These are phyloP conservation scores for Varecia variegata DNA, from an alignment of 2,797 vertebrate genomes.

Conservation along the genomic window DNA sequence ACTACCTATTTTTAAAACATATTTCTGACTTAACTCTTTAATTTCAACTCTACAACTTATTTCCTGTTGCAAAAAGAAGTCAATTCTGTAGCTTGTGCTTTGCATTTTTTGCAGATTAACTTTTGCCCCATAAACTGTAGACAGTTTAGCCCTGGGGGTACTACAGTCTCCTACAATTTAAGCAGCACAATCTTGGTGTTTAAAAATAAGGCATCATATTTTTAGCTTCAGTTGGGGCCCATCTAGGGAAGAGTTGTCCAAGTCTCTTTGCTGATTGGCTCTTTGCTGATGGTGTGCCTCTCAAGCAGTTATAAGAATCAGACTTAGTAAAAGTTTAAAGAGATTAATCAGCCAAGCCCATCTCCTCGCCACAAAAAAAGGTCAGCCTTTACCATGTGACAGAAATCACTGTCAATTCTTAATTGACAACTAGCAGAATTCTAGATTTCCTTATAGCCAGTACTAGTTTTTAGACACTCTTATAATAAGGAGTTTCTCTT, in stretches of 20 bases:
- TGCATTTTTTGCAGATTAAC: not conserved
- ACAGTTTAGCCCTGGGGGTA: not conserved
- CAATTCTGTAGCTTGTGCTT: not conserved
- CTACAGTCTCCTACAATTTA: not conserved
- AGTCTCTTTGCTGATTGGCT: not conserved
- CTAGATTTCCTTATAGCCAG: not conserved
- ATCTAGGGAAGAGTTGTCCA: not conserved
- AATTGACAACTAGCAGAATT: slow-evolving; percentile 23
- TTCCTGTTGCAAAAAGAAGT: not conserved
- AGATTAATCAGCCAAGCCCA: not conserved
- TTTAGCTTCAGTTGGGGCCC: not conserved
- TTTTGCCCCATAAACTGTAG: not conserved
- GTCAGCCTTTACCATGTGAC: not conserved
- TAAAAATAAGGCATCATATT: not conserved
- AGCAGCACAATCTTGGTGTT: not conserved
- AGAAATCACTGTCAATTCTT: slow-evolving; percentile 31
- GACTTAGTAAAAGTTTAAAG: not conserved
- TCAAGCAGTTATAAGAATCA: not conserved
- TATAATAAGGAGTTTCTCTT: slow-evolving; percentile 40
- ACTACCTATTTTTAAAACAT: not conserved
- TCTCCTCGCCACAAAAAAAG: not conserved
- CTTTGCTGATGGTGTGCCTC: not conserved
- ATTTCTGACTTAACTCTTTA: not conserved
- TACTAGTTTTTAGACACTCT: slow-evolving; percentile 17
- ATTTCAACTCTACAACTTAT: not conserved